Evolutionary conservation across 2,888 invertebrate genomes (phyloP), one percentile per base, ranked within the genome.

Genomic region (Elmis aenea): DNA sequence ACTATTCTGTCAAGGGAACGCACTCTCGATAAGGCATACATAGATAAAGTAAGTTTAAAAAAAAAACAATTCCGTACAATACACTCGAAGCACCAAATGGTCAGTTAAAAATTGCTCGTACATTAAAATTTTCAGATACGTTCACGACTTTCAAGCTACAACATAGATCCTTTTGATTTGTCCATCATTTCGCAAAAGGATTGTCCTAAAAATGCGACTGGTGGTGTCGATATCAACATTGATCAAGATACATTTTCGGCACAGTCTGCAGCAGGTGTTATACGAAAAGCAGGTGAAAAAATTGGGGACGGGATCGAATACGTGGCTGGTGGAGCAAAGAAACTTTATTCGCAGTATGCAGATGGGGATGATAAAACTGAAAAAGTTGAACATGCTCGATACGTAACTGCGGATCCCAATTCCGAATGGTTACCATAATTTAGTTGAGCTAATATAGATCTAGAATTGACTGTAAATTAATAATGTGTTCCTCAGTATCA

Each of bases 1-100:
- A 85, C 87, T 31, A 86, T 93, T 45, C 71, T 87, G n/a, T 86
- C 85, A 1, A 75, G 87, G 30, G 75, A 71, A 10, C 79, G 79
- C 47, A 82, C 81, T 20, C 71, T 87, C 28, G 88, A 85, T 48
- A 82, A 76, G 59, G 72, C 76, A 28, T 82, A 74, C 45, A 52
- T 84, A 4, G 84, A 85, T 48, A 82, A 83, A 73, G 81, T 81
- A 62, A 55, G 58, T 40, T 28, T 14, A 8, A n/a, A 12, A 18
- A n/a, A n/a, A n/a, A n/a, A n/a, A n/a, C n/a, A n/a, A n/a, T n/a
- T n/a, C n/a, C n/a, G n/a, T n/a, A n/a, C n/a, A n/a, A n/a, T n/a
- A n/a, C n/a, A n/a, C n/a, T n/a, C n/a, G n/a, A n/a, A n/a, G n/a
- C n/a, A n/a, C n/a, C n/a, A n/a, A n/a, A n/a, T n/a, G n/a, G n/a